phyloP scores from a whole-genome alignment of 2,113 vertebrate species.

The Tetrao urogallus region DNA sequence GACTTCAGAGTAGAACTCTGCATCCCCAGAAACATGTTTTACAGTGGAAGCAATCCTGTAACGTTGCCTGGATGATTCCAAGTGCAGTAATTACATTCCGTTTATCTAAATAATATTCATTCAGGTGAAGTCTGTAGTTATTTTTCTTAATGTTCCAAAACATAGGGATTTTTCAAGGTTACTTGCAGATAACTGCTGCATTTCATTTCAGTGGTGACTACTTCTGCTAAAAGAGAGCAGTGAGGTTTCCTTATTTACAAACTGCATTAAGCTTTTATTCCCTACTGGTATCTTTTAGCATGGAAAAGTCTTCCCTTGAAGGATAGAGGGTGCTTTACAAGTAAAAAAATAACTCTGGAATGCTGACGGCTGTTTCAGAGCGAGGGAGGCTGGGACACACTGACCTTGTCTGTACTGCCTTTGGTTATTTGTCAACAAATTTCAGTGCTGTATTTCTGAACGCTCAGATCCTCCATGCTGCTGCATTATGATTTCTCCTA shows the following conservation, averaged over 20 bases:
- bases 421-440: neutral
- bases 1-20: constrained; percentile 34
- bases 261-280: neutral
- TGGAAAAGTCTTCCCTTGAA: neutral
- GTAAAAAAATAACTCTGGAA: constrained; percentile 8
- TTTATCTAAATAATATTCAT: constrained; percentile 42
- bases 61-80: neutral
- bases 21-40: neutral
- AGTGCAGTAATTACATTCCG: neutral
- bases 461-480: neutral
- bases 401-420: neutral
- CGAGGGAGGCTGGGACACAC: neutral
- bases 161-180: neutral
- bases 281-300: neutral
- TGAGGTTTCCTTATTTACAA: constrained; percentile 20
- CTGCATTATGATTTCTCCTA: neutral
- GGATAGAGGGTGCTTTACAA: neutral
- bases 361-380: neutral
- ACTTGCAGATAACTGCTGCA: neutral
- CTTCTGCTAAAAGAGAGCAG: neutral
- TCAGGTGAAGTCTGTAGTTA: constrained; percentile 29
- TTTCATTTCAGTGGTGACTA: constrained; percentile 13
- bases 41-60: neutral
- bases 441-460: neutral
- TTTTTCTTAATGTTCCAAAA: neutral